Base-by-base conservation (phyloP, 2,113 vertebrate species). In the Mastomys natalensis region DNA sequence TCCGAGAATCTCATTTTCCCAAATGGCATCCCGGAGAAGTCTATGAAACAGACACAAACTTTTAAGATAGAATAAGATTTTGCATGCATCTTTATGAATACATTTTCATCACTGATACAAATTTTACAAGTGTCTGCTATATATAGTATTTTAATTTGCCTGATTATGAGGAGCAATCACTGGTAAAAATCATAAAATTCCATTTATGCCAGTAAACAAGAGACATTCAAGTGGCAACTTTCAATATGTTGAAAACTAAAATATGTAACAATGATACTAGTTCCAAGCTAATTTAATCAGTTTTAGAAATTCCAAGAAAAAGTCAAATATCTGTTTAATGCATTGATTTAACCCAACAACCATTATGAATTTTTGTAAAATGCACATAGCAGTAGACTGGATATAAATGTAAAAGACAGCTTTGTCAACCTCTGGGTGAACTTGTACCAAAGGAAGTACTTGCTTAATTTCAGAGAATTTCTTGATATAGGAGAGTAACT, bases 381-480 rank as follows among this genome's bases (percentile, higher is more conserved):
- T 74, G 66, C n/a, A 93, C 9, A 78, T 85, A 77, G 26, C 48
- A 8, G 60, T 53, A 89, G 37, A 91, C 4, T 95, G 5, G 82
- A 60, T 1, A 81, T 72, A 68, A 74, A 88, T 70, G 68, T 87
- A 93, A 90, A 84, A 2, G 6, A 10, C 40, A 24, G 40, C 91
- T 97, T 94, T 37, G 62, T 93, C 77, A 55, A 74, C 78, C 84
- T 89, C 60, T 86, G 5, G 3, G 62, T 90, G 51, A 93, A 96
- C 84, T 51, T 1, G 0, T 84, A 9, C 31, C 31, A 58, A 84
- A 74, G 68, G 34, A 91, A 55, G 40, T 24, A 3, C 13, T 91
- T 73, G 78, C 1, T 74, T 74, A 45, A 21, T 85, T 96, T 93
- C 31, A 43, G n/a, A 87, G 29, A 84, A 91, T 53, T 89, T 76